Evolutionary conservation across 23 tunicate species (phyloP), one percentile per base, ranked within the genome.

Genomic region (Trididemnum nubilum): DNA sequence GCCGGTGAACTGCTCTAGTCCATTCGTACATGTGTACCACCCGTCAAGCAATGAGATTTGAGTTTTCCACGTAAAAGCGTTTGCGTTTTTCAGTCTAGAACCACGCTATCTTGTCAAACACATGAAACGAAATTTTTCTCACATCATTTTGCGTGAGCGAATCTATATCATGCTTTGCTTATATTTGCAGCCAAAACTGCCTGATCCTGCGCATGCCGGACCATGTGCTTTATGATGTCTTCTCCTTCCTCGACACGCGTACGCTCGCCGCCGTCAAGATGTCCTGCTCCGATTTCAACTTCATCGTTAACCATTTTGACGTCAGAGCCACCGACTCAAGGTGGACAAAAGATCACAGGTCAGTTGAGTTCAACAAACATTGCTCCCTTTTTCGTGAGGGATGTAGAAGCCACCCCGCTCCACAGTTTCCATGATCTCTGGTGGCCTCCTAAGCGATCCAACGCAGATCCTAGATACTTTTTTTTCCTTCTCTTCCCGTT

Each of bases 321-420:
- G 70, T 93, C 80, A 34, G 98, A 52, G 88, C 93, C 15, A 82
- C 86, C 1, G 98, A 93, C 78, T 93, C 98, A 9, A 25, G 64
- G 37, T 93, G 98, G 98, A 83, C 80, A 34, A 87, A 83, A 35
- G 93, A 93, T 66, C 72, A 87, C 50, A 80, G 93, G 98, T 93
- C 1, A 28, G 71, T n/a, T 50, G 15, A 50, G 19, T 50, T 15
- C 15, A 50, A 15, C 58, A 50, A 15, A 50, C 58, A 15, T n/a
- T n/a, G n/a, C n/a, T n/a, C n/a, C n/a, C n/a, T n/a, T n/a, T n/a
- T n/a, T n/a, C n/a, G n/a, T n/a, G n/a, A n/a, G n/a, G n/a, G n/a
- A n/a, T n/a, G n/a, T n/a, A n/a, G n/a, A n/a, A n/a, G n/a, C n/a
- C n/a, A n/a, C n/a, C n/a, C n/a, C n/a, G n/a, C n/a, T n/a, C n/a